phyloP scores from a whole-genome alignment of 2,797 vertebrate genomes.

The Botia kubotai region DNA sequence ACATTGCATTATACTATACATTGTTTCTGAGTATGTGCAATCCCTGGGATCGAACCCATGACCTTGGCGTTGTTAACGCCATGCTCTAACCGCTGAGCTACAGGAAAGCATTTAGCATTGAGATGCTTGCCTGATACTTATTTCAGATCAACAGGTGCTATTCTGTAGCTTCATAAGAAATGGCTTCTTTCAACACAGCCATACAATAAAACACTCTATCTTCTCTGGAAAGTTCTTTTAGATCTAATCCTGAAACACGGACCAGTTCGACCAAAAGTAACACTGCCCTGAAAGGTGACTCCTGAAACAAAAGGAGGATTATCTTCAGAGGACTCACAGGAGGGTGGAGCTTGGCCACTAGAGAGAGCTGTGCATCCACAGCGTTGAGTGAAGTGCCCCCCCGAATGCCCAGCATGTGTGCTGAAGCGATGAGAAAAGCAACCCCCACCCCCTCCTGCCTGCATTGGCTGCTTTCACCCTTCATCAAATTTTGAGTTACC shows the following conservation, averaged over 20 bases:
- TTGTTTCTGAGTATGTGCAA: no score
- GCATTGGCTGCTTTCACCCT: slow-evolving; percentile 63
- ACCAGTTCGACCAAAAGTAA: slow-evolving; percentile 19
- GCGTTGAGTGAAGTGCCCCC: slow-evolving; percentile 48
- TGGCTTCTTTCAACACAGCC: slow-evolving; percentile 12
- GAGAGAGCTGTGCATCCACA: slow-evolving; percentile 60
- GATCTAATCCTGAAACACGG: not conserved
- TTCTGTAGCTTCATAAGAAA: not conserved
- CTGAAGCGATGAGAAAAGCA: slow-evolving; percentile 67
- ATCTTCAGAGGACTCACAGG: slow-evolving; percentile 33
- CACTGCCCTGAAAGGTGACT: slow-evolving; percentile 1
- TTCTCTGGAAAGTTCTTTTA: slow-evolving; percentile 4
- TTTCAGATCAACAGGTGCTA: not conserved
- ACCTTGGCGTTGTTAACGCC: no score
- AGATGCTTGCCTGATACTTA: not conserved
- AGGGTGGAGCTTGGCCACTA: slow-evolving; percentile 55
- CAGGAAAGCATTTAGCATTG: no score
- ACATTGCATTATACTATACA: no score
- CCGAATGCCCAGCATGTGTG: slow-evolving; percentile 52
- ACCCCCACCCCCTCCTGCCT: slow-evolving; percentile 47
- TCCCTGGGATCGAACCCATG: no score
- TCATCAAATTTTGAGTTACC: slow-evolving; percentile 57
- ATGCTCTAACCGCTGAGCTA: no score
- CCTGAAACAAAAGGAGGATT: slow-evolving; percentile 30
- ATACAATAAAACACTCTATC: slow-evolving; percentile 10